Evolutionary conservation across 2,888 invertebrate genomes (phyloP).

Genomic region (Archips xylosteana): DNA sequence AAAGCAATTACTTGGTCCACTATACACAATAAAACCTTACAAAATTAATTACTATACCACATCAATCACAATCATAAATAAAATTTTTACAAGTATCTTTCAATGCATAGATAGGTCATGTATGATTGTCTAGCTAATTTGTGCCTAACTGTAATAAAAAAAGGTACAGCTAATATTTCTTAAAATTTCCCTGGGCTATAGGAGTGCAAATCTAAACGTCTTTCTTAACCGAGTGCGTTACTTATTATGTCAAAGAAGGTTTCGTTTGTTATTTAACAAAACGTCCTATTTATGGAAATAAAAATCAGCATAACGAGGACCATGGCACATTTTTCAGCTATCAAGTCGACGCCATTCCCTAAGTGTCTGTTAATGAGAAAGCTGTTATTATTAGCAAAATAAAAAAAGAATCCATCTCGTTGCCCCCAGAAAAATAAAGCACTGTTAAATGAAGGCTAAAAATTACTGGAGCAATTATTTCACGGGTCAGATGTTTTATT

Average conservation of each 20-base stretch:
- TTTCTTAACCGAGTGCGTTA: no score
- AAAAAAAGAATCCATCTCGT: conserved; percentile 17
- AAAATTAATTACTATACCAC: no score
- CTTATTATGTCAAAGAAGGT: neutral
- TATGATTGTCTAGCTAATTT: no score
- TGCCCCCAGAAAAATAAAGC: conserved; percentile 54
- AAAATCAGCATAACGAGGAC: neutral
- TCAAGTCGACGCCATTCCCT: neutral
- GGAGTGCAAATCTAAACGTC: no score
- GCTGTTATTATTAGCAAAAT: conserved; percentile 23
- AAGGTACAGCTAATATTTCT: no score
- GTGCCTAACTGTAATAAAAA: no score
- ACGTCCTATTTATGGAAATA: neutral
- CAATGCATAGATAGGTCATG: no score
- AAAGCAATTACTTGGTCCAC: no score
- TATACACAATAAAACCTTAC: no score
- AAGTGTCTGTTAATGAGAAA: conserved; percentile 1
- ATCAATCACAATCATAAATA: no score
- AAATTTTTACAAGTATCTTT: no score
- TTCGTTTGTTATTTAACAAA: neutral
- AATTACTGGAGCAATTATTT: conserved; percentile 76
- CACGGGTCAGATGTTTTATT: conserved; percentile 75
- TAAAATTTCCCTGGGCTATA: no score
- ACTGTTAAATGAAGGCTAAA: conserved; percentile 68
- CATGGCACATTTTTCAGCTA: neutral